A percentile compares a stretch with the other conserved stretches of the same genome.
Evolutionary conservation across 2,113 vertebrate species (phyloP).

Genomic region (Pyrgilauda ruficollis): DNA sequence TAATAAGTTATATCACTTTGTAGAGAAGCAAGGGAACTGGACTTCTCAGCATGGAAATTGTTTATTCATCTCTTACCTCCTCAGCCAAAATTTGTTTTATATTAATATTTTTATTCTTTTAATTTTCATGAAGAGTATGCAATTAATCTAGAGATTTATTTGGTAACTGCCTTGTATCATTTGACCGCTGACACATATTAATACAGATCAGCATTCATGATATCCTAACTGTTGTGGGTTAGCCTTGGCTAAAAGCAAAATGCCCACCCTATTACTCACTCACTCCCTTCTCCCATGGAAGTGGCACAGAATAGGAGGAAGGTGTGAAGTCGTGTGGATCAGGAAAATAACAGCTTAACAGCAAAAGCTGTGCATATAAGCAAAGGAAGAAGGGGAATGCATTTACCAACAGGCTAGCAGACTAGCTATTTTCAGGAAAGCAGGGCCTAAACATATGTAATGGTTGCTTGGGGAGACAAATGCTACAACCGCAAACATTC

Average conservation of each 20-base stretch:
- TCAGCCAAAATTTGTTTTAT: neutral
- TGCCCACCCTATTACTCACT: neutral
- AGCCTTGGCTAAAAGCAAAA: neutral
- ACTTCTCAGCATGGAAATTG: neutral
- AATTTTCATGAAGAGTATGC: neutral
- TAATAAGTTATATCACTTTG: neutral
- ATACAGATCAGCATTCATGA: neutral
- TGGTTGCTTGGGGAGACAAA: neutral
- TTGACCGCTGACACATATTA: neutral
- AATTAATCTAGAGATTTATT: neutral
- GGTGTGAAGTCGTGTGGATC: neutral
- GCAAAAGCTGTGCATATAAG: neutral
- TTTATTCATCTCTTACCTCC: neutral
- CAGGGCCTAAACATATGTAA: neutral
- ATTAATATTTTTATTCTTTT: neutral
- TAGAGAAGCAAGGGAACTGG: neutral
- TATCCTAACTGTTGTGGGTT: neutral
- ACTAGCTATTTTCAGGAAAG: neutral
- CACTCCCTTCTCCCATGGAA: neutral
- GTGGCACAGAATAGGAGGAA: neutral
- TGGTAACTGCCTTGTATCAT: neutral
- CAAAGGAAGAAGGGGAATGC: neutral
- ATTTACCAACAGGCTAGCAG: neutral
- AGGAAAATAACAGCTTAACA: neutral
- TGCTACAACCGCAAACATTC: neutral